Evolutionary conservation across 2,797 vertebrate genomes (phyloP).

Genomic region (Urosaurus nigricauda): DNA sequence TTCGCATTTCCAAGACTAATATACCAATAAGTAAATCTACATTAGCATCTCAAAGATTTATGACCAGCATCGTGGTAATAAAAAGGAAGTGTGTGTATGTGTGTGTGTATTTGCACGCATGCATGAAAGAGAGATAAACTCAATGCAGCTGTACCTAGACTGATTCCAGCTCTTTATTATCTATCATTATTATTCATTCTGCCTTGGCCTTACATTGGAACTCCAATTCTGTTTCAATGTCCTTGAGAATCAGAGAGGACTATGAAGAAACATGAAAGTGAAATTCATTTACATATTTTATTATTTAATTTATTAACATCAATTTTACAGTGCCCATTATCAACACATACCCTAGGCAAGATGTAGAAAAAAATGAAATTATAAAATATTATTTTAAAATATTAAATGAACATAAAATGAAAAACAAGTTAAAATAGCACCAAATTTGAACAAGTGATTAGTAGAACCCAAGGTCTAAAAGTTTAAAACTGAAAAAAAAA

Average conservation of each 20-base stretch:
- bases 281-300: neutral
- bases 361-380: neutral
- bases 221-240: neutral
- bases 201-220: neutral
- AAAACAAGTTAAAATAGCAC: neutral
- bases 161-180: neutral
- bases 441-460: neutral
- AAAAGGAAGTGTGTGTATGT: neutral
- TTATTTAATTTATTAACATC: neutral
- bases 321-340: no score
- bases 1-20: neutral
- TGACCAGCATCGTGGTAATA: neutral
- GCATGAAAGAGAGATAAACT: neutral
- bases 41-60: neutral
- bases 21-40: neutral
- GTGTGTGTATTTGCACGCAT: neutral
- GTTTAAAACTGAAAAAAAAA: neutral
- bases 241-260: neutral
- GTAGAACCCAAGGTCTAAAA: neutral
- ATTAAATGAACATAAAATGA: neutral
- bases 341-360: neutral
- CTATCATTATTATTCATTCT: rapidly evolving
- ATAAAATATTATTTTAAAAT: neutral
- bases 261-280: neutral
- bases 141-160: neutral